These are phyloP conservation scores for Eubasilissa regina DNA, from an alignment of 1,140 invertebrate genomes.

Conservation along the genomic window DNA sequence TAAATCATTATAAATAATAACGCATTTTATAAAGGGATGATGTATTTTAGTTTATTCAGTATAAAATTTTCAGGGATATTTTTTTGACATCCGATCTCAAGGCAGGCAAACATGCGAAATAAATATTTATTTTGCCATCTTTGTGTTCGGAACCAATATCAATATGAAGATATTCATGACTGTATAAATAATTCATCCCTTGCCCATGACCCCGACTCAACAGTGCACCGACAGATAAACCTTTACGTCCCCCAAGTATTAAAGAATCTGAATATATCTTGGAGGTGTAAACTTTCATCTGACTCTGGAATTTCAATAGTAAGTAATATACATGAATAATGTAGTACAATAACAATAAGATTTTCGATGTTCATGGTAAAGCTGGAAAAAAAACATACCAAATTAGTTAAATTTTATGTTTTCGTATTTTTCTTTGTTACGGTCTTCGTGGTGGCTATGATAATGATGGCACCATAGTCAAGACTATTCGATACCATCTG, in stretches of 20 bases:
- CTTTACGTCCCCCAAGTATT: slow-evolving; percentile 13
- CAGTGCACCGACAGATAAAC: slow-evolving; percentile 17
- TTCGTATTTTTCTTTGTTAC: too few relatives aligned
- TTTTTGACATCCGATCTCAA: background rate
- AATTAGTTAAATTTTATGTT: too few relatives aligned
- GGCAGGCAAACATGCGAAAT: background rate
- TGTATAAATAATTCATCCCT: slow-evolving; percentile 44
- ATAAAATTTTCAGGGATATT: background rate
- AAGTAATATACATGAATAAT: slow-evolving; percentile 16
- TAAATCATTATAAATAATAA: too few relatives aligned
- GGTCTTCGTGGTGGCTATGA: too few relatives aligned
- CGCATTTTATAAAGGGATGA: too few relatives aligned
- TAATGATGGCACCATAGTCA: too few relatives aligned
- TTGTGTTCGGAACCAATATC: slow-evolving; percentile 22
- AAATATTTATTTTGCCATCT: background rate
- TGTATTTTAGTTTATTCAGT: too few relatives aligned
- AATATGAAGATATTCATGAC: slow-evolving; percentile 42
- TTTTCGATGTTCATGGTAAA: background rate
- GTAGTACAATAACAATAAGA: slow-evolving; percentile 10
- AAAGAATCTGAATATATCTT: slow-evolving; percentile 32
- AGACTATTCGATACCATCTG: too few relatives aligned
- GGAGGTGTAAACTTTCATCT: slow-evolving; percentile 40
- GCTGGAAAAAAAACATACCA: too few relatives aligned
- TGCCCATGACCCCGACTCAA: background rate
- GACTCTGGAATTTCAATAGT: background rate